Percentiles rank a stretch among this genome's conserved stretches.
phyloP scores from a whole-genome alignment of 2,888 invertebrate genomes.

The Rhingia rostrata region DNA sequence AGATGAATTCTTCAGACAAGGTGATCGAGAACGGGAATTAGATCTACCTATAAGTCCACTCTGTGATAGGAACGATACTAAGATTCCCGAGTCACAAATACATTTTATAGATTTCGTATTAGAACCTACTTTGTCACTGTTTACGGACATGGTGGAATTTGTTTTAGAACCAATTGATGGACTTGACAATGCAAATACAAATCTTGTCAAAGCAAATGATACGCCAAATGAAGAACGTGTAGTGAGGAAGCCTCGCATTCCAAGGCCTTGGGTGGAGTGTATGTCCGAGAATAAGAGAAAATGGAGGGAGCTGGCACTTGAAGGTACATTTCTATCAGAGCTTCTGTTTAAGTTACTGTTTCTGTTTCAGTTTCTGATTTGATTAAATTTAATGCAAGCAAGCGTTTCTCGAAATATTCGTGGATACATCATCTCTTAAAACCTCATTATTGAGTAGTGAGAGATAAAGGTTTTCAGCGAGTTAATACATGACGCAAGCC shows the following conservation, averaged over 20 bases:
- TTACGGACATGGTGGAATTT: conserved; percentile 91
- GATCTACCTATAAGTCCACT: conserved; percentile 96
- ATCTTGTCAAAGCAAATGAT: conserved; percentile 3
- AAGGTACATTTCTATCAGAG: conserved; percentile 87
- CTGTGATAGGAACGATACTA: conserved; percentile 95
- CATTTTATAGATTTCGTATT: conserved; percentile 99
- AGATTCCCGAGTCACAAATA: conserved; percentile 98
- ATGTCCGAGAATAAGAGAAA: conserved; percentile 90
- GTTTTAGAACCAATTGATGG: conserved; percentile 76
- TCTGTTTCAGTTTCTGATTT: too few species aligned
- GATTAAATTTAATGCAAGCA: too few species aligned
- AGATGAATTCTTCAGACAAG: conserved; percentile 96
- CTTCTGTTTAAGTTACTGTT: too few species aligned
- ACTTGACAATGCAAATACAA: too few species aligned
- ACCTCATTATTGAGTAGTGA: too few species aligned
- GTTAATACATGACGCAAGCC: too few species aligned
- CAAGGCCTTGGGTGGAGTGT: conserved; percentile 91
- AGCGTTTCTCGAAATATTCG: too few species aligned
- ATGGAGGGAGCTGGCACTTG: conserved; percentile 91
- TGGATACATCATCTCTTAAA: too few species aligned
- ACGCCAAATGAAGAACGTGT: neutral
- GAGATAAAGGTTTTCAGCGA: too few species aligned
- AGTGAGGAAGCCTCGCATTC: conserved; percentile 85
- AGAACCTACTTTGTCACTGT: conserved; percentile 95
- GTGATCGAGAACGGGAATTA: conserved; percentile 94